These are phyloP conservation scores for Barnardius zonarius DNA, from an alignment of 2,113 vertebrate genomes.

Conservation along the genomic window DNA sequence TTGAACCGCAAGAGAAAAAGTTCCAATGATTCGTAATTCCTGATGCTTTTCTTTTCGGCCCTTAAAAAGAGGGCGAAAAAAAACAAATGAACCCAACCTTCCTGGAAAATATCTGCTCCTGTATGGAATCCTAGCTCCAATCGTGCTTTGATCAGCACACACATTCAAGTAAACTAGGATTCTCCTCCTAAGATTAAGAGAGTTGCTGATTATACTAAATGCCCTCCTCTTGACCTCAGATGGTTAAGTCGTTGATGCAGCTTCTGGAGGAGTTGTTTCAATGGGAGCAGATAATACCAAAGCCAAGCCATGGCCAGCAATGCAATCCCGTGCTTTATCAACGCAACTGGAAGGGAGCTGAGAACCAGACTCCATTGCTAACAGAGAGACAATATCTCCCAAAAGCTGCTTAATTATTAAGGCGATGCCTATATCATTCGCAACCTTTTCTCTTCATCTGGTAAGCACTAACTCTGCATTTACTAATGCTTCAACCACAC, in stretches of 20 bases:
- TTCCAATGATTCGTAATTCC: neutral
- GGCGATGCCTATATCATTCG: neutral
- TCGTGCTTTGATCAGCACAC: slow-evolving; percentile 5
- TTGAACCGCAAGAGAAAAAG: neutral
- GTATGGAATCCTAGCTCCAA: neutral
- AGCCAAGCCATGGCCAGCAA: rapidly evolving
- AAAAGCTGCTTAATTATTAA: slow-evolving; percentile 12
- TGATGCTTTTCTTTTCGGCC: neutral
- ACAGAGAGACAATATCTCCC: neutral
- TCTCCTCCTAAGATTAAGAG: slow-evolving; percentile 23
- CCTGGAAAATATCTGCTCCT: neutral
- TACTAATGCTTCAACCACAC: neutral
- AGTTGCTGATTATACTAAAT: slow-evolving; percentile 27
- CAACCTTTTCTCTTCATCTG: neutral
- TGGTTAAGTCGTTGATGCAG: neutral
- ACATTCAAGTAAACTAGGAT: neutral
- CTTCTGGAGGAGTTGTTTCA: neutral
- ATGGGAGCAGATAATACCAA: neutral
- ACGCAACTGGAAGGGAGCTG: neutral
- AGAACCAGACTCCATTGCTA: neutral
- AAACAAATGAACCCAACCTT: neutral
- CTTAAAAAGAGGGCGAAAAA: neutral
- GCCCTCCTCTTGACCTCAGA: slow-evolving; percentile 40
- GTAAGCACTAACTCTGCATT: neutral
- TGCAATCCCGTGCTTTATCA: neutral